Base-by-base conservation (phyloP, 2,888 invertebrate species). In the Lasioglossum leucozonium region DNA sequence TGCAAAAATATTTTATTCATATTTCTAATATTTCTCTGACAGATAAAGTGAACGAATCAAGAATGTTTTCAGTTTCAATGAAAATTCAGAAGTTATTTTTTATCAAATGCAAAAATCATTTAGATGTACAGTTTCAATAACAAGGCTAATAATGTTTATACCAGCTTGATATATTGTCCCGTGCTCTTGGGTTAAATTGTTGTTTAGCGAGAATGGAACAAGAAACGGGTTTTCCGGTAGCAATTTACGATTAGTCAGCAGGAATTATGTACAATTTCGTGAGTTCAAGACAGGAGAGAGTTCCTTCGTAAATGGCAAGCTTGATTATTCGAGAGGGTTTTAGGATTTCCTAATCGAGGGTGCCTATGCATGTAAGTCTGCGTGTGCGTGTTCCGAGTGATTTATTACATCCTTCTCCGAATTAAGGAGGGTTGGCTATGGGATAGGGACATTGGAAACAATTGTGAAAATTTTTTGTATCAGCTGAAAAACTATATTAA, bases 311-410 rank as follows among this genome's bases (percentile, higher is more conserved):
- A 40, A 73, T 67, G 26, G 40, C 47, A 30, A 10, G 72, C 72
- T 37, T 72, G 81, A 74, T 71, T 73, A 58, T 73, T 82, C 37
- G 37, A 69, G 44, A 55, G 16, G 22, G 37, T 55, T 80, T 80
- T 44, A 37, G 72, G 30, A 74, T 80, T 30, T 58, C 67, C 55
- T 55, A 73, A 80, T 73, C 80, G 37, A 58, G 44, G 42, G 6
- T 65, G 26, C n/a, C 51, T 34, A 40, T 18, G 65, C 34, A 37
- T 47, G 67, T 22, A 67, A n/a, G 18, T 18, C 30, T 42, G 16
- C 30, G 72, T 72, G 78, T 44, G 26, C 73, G 67, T 58, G 44
- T 44, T 80, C 13, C 26, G 18, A 42, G 37, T 69, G 73, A 79
- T 73, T 73, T 82, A 82, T 80, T 47, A 47, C 8, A 30, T 37